Conservation (phyloP, 1,140 invertebrate genomes). For the Thaumetopoea pityocampa region DNA sequence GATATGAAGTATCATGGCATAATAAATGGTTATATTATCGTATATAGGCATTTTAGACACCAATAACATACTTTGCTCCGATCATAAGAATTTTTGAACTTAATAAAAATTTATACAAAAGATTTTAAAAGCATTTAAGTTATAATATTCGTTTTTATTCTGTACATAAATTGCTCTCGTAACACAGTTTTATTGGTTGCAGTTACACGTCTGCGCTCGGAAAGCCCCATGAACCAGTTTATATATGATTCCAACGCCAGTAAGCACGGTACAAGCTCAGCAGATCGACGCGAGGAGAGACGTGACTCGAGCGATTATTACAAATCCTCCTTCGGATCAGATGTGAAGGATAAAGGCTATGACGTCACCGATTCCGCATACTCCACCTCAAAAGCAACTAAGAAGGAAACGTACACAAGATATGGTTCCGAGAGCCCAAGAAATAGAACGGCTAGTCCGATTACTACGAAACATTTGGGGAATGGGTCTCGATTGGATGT, state of each 20-base stretch:
- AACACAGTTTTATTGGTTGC: slow-evolving; percentile 36
- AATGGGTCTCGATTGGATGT: slow-evolving; percentile 61
- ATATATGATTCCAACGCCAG: slow-evolving; percentile 53
- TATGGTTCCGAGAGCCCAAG: slow-evolving; percentile 67
- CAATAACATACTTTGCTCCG: too few relatives aligned
- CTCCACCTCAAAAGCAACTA: slow-evolving; percentile 50
- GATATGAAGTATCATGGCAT: too few relatives aligned
- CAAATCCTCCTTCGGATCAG: slow-evolving; percentile 56
- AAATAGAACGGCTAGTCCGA: slow-evolving; percentile 68
- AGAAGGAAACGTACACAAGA: slow-evolving; percentile 48
- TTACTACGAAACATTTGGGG: slow-evolving; percentile 68
- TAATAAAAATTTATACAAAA: too few relatives aligned
- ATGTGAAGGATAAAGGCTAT: slow-evolving; percentile 61
- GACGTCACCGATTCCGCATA: slow-evolving; percentile 65
- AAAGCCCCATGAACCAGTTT: slow-evolving; percentile 63
- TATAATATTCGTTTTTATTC: too few relatives aligned
- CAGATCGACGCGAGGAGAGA: slow-evolving; percentile 58
- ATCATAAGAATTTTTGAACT: too few relatives aligned
- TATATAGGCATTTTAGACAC: too few relatives aligned
- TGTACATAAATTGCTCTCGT: too few relatives aligned
- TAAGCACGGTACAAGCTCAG: slow-evolving; percentile 50
- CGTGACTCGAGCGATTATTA: slow-evolving; percentile 62
- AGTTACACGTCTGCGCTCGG: slow-evolving; percentile 62
- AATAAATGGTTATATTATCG: too few relatives aligned
- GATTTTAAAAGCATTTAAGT: too few relatives aligned